These are phyloP conservation scores for Ennomos erosarius DNA, from an alignment of 2,888 invertebrate genomes.

Conservation along the genomic window DNA sequence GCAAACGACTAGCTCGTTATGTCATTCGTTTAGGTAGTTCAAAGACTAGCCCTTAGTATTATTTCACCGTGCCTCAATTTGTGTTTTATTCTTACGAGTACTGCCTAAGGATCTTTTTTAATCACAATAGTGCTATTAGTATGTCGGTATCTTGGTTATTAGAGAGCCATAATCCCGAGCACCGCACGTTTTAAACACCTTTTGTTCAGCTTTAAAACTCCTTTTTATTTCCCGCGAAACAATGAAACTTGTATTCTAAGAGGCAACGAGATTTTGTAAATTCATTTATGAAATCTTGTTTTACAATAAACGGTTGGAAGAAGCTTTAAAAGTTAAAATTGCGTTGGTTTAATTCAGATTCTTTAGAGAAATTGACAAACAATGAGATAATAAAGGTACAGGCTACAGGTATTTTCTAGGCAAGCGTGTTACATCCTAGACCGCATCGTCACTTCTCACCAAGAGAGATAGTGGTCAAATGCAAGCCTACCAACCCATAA, in stretches of 20 bases:
- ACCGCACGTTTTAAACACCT: slow-evolving; percentile 24
- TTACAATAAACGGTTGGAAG: slow-evolving; percentile 7
- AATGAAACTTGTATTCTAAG: slow-evolving; percentile 27
- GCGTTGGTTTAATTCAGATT: no score
- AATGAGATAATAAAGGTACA: not conserved
- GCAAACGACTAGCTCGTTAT: no score
- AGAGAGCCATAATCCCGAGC: slow-evolving; percentile 25
- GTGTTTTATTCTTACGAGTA: no score
- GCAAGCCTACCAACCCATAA: no score
- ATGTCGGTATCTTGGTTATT: no score
- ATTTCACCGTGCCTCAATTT: no score
- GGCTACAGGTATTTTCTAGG: no score
- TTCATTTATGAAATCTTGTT: slow-evolving; percentile 17
- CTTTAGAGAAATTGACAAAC: slow-evolving; percentile 1
- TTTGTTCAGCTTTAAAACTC: slow-evolving; percentile 31
- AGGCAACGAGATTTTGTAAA: slow-evolving; percentile 15
- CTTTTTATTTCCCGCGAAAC: slow-evolving; percentile 32
- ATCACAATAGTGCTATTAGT: not conserved
- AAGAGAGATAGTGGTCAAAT: no score
- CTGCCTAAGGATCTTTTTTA: not conserved
- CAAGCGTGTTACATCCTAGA: no score
- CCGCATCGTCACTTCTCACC: no score
- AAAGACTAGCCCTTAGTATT: no score
- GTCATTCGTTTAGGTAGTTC: no score
- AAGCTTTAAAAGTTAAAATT: slow-evolving; percentile 9